Evolutionary conservation across 2,888 invertebrate species (phyloP), one percentile per base, ranked within the genome.

Genomic region (Drosophila nr. perissopoda): DNA sequence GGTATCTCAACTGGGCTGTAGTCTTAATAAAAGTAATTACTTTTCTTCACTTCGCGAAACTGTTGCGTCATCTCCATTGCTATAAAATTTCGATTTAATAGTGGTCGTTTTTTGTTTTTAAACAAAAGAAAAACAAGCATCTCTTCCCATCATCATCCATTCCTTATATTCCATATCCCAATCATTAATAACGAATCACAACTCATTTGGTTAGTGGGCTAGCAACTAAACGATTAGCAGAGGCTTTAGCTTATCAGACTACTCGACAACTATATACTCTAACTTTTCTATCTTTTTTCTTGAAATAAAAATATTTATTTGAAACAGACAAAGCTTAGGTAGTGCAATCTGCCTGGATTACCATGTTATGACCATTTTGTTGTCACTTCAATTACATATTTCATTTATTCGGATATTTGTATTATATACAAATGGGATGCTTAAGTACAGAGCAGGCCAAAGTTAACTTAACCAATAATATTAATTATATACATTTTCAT

Each of bases 1-100:
- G 52, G 34, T 51, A 67, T 49, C 52, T 53, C 33, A 38, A 21
- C 49, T 34, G 48, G 31, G 4, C 18, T 53, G 25, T 42, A 65
- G 51, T 53, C 49, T 64, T 62, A 58, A 64, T 65, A 8, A 25
- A 45, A 45, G 21, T 45, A 45, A 71, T 62, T 59, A n/a, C 33
- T 10, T 4, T 33, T 45, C 42, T 40, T 34, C 59, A 53, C 59
- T 60, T 72, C 13, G 25, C 10, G 54, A 10, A 69, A 60, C 13
- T 79, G 71, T 69, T 78, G 80, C 60, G 78, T 85, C 83, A 87
- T 82, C 69, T 65, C 8, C 54, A 69, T 36, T 65, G n/a, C 40
- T n/a, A 52, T 49, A 31, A 2, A 27, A 42, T 38, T 31, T 53
- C n/a, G 7, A 27, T 38, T 42, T 27, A 27, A 51, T 54, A 29